Percentiles rank a stretch among this genome's conserved stretches.
phyloP scores from a whole-genome alignment of 1,140 invertebrate species.

The Tetramorium simillimum region DNA sequence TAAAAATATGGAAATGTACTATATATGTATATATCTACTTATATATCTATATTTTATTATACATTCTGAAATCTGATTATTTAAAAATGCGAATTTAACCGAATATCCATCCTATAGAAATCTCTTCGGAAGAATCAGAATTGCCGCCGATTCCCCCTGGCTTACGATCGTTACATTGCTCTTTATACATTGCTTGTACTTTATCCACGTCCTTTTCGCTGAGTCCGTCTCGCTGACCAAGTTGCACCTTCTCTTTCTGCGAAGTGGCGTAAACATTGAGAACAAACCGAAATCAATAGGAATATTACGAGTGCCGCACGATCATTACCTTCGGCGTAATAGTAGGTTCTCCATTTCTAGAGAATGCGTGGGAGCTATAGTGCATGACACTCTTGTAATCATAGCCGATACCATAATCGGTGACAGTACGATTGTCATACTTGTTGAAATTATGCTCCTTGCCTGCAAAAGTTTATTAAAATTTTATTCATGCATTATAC shows the following conservation, averaged over 20 bases:
- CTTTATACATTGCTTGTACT: constrained; percentile 89
- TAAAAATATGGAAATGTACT: background rate
- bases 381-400: constrained; percentile 92
- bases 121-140: constrained; percentile 27
- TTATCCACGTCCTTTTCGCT: constrained; percentile 89
- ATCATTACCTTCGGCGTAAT: constrained; percentile 87
- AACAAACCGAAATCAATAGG: constrained; percentile 3
- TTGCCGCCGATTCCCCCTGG: constrained; percentile 38
- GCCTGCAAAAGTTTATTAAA: constrained; percentile 79
- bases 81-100: background rate
- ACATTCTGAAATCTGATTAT: background rate
- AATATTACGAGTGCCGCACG: background rate
- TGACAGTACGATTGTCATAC: constrained; percentile 87
- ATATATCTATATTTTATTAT: background rate
- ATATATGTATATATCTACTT: background rate
- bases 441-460: constrained; percentile 90
- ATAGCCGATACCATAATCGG: constrained; percentile 88
- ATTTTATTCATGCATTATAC: background rate
- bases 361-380: constrained; percentile 89
- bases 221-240: constrained; percentile 89
- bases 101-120: constrained; percentile 52
- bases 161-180: constrained; percentile 80
- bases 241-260: constrained; percentile 69
- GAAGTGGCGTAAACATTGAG: constrained; percentile 7
- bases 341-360: constrained; percentile 88